Evolutionary conservation across 2,797 vertebrate genomes (phyloP).

Genomic region (Cryptoblepharus egeriae): DNA sequence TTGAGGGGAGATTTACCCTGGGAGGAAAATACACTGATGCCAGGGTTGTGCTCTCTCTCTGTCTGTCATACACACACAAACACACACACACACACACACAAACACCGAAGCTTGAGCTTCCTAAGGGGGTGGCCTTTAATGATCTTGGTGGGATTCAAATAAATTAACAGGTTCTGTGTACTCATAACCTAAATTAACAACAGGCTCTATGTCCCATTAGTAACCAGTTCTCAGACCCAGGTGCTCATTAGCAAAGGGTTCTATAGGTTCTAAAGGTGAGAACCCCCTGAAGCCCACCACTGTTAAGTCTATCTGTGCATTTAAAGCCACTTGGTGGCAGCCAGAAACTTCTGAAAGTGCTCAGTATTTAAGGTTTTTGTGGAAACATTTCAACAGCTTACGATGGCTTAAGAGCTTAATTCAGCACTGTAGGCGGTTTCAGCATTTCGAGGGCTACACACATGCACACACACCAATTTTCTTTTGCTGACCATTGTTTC

Average conservation of each 20-base stretch:
- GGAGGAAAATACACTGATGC: not conserved
- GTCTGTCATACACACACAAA: no score
- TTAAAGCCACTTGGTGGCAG: constrained; percentile 44
- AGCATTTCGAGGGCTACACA: accelerated
- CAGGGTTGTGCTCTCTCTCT: no score
- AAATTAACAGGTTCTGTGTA: no score
- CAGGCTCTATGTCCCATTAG: no score
- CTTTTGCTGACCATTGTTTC: constrained; percentile 16
- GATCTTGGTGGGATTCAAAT: no score
- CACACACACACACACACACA: no score
- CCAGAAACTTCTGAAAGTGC: constrained; percentile 42
- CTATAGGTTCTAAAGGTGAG: no score
- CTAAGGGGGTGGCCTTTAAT: not conserved
- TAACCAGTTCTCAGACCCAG: no score
- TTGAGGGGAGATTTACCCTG: not conserved
- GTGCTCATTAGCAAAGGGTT: no score
- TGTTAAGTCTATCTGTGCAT: constrained; percentile 22
- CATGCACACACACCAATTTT: not conserved
- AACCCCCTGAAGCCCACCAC: no score
- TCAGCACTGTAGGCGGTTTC: constrained; percentile 22
- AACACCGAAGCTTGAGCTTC: constrained; percentile 2
- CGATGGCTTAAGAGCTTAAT: constrained; percentile 14
- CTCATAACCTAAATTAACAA: no score
- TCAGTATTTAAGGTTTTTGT: constrained; percentile 28
- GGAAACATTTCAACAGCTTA: not conserved